Base-by-base conservation (phyloP, 2,888 invertebrate genomes). In the Hipparchia semele region DNA sequence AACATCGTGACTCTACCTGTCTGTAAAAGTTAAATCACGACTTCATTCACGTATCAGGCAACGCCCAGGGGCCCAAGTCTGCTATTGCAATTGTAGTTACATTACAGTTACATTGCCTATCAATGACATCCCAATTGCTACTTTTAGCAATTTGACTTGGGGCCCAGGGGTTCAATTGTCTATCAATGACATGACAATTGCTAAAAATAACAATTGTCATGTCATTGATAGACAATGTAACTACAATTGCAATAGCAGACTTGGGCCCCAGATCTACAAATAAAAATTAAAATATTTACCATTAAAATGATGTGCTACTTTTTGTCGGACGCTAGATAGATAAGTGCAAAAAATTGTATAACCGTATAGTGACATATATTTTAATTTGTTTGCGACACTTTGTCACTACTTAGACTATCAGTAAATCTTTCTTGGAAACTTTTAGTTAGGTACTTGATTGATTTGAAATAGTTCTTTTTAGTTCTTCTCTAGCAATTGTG, bases 361-460 rank as follows among this genome's bases (percentile, higher is more conserved):
- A 46, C 67, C 49, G 67, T 68, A 68, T 13, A 54, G 58, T n/a
- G 67, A 59, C 39, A 56, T n/a, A 59, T 56, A 39, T 49, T 64
- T 65, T 54, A 72, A 66, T 72, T 69, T 72, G 68, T 61, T 69
- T 72, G 60, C 61, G 56, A 62, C 62, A 59, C 39, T 64, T 69
- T 72, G 68, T 72, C 74, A 69, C 68, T 69, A 46, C 13, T 71
- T 46, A 49, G 13, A 46, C 9, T 46, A 70, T 72, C 61, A 49
- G 54, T 13, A 13, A 72, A 72, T 66, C n/a, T 68, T 69, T 74
- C 72, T 72, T 51, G 51, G 72, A 74, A 70, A 49, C 68, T 59
- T 72, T 74, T 59, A 59, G 64, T 59, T 45, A 62, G 8, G 45
- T 39, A 39, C 39, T 5, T 39, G 39, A 4, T 39, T 39, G 9